These are phyloP conservation scores for Pogoniulus pusillus DNA, from an alignment of 2,797 vertebrate genomes.

Conservation along the genomic window DNA sequence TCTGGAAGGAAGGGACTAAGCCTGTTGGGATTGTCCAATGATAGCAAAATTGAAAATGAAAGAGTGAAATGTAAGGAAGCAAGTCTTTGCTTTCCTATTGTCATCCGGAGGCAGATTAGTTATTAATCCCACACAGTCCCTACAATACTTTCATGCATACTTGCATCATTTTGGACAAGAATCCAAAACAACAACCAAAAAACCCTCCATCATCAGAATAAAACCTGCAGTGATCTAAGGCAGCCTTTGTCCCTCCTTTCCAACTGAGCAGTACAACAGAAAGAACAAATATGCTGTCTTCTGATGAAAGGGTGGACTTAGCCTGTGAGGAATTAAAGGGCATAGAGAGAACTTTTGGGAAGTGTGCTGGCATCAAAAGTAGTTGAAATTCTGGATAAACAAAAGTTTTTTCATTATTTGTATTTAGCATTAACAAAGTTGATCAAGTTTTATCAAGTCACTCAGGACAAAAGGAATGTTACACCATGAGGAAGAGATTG, in stretches of 20 bases:
- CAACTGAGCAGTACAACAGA: neutral
- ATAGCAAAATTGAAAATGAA: neutral
- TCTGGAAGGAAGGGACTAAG: neutral
- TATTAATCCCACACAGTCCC: neutral
- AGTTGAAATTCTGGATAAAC: neutral
- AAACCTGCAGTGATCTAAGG: neutral
- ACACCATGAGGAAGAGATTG: neutral
- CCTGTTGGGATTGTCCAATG: neutral
- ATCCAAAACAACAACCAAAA: neutral
- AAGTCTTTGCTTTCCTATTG: neutral
- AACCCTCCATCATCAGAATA: neutral
- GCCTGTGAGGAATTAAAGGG: neutral
- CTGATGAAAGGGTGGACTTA: neutral
- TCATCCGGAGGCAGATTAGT: neutral
- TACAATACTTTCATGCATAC: neutral
- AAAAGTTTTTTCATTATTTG: neutral
- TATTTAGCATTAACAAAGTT: neutral
- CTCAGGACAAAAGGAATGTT: neutral
- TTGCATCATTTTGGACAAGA: neutral
- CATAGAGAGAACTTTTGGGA: neutral
- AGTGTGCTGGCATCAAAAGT: neutral
- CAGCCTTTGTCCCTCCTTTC: neutral
- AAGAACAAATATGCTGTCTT: neutral
- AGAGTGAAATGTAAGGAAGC: neutral
- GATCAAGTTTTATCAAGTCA: neutral